These are phyloP conservation scores for Seriola rivoliana DNA, from an alignment of 2,113 vertebrate species.

Conservation along the genomic window DNA sequence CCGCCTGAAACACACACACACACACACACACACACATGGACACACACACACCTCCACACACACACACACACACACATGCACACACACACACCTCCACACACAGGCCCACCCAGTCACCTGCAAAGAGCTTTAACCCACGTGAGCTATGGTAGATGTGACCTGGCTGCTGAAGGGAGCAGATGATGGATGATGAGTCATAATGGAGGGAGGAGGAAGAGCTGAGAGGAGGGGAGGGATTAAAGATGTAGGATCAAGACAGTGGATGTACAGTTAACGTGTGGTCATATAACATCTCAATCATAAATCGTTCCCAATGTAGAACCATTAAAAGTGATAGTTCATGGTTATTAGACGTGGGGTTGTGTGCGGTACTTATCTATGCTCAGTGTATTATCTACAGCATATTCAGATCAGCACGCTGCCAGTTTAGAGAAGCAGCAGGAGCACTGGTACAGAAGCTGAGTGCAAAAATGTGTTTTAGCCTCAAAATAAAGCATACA, in stretches of 20 bases:
- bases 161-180: slow-evolving; percentile 22
- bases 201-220: neutral
- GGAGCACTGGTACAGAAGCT: too few species aligned
- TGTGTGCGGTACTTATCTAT: too few species aligned
- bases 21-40: neutral
- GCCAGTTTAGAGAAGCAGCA: too few species aligned
- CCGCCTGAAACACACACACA: too few species aligned
- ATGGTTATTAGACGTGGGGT: too few species aligned
- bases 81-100: neutral
- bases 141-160: slow-evolving; percentile 23
- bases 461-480: too few species aligned
- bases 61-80: neutral
- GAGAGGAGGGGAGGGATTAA: slow-evolving; percentile 8
- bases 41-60: neutral
- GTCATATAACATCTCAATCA: too few species aligned
- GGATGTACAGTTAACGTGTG: neutral
- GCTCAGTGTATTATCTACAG: too few species aligned
- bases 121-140: neutral
- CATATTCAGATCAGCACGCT: too few species aligned
- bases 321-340: neutral
- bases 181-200: slow-evolving; percentile 43
- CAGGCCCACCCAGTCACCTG: neutral
- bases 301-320: neutral
- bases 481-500: too few species aligned
- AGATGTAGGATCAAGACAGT: neutral